These are phyloP conservation scores for Drosophila diplacantha DNA, from an alignment of 2,888 invertebrate species.

Conservation along the genomic window DNA sequence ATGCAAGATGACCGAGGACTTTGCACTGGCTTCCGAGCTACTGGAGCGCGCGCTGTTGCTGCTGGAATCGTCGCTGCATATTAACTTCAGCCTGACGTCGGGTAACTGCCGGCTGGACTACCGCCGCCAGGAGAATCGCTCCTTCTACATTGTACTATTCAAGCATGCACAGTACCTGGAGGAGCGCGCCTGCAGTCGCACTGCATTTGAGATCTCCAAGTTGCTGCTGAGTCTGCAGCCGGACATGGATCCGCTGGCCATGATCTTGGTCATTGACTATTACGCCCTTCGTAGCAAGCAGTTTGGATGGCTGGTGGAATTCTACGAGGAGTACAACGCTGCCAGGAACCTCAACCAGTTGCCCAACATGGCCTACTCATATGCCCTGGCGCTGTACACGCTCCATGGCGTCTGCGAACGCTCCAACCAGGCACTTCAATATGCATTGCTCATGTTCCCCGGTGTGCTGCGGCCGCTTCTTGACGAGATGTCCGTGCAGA, in stretches of 20 bases:
- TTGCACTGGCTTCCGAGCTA: conserved; percentile 86
- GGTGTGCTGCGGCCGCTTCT: conserved; percentile 84
- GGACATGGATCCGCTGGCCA: conserved; percentile 86
- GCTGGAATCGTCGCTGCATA: conserved; percentile 88
- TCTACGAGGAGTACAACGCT: conserved; percentile 81
- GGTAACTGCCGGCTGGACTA: conserved; percentile 88
- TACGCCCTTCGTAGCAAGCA: conserved; percentile 88
- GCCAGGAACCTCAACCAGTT: conserved; percentile 86
- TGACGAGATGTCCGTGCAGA: conserved; percentile 86
- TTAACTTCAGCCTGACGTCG: conserved; percentile 86
- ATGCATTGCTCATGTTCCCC: conserved; percentile 90
- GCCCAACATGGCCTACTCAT: conserved; percentile 92
- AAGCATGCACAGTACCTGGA: conserved; percentile 88
- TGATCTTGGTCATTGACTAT: conserved; percentile 87
- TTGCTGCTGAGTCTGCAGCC: conserved; percentile 87
- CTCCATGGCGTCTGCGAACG: conserved; percentile 78
- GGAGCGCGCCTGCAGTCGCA: conserved; percentile 88
- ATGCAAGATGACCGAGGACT: conserved; percentile 86
- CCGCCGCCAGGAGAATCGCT: conserved; percentile 87
- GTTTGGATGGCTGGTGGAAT: conserved; percentile 84
- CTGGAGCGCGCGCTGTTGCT: conserved; percentile 88
- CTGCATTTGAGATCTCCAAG: conserved; percentile 92
- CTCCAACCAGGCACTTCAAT: conserved; percentile 84
- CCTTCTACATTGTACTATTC: conserved; percentile 88
- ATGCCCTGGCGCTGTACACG: conserved; percentile 86